Conservation (phyloP, 2,888 invertebrate species). For the Punctoribates punctum region DNA sequence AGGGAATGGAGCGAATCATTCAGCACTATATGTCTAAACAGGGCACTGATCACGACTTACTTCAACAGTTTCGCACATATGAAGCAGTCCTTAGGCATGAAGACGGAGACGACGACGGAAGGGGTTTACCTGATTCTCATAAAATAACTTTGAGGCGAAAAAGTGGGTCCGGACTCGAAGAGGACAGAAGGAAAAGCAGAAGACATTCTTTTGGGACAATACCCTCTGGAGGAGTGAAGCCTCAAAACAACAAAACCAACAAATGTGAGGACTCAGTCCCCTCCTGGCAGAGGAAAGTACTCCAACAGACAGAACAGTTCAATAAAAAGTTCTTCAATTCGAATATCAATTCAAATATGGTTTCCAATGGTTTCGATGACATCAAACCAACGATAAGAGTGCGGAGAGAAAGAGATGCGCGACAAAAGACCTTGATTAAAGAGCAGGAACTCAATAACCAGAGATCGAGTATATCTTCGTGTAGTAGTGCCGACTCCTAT, state of each 20-base stretch:
- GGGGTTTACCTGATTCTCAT: conserved; percentile 44
- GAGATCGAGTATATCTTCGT: conserved; percentile 43
- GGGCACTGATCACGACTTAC: conserved; percentile 84
- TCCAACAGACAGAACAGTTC: conserved; percentile 36
- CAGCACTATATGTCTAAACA: conserved; percentile 85
- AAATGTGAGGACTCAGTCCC: conserved; percentile 57
- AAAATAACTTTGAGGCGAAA: conserved; percentile 48
- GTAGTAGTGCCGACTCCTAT: conserved; percentile 44
- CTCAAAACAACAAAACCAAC: conserved; percentile 51
- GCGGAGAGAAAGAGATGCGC: conserved; percentile 74
- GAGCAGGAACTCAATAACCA: conserved; percentile 42
- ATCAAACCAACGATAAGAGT: conserved; percentile 74
- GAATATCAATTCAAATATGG: conserved; percentile 38
- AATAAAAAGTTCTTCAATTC: conserved; percentile 34
- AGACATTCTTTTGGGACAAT: conserved; percentile 66
- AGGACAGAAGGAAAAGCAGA: conserved; percentile 73
- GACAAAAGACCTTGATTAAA: conserved; percentile 62
- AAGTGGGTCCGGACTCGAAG: conserved; percentile 52
- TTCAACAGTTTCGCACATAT: conserved; percentile 90
- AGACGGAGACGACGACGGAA: conserved; percentile 65
- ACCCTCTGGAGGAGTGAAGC: conserved; percentile 42
- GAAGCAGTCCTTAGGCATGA: conserved; percentile 86
- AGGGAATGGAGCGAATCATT: conserved; percentile 80
- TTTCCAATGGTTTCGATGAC: conserved; percentile 55
- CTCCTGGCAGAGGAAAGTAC: conserved; percentile 53